Conservation (phyloP, 1,140 invertebrate species). For the Leptopilina boulardi region DNA sequence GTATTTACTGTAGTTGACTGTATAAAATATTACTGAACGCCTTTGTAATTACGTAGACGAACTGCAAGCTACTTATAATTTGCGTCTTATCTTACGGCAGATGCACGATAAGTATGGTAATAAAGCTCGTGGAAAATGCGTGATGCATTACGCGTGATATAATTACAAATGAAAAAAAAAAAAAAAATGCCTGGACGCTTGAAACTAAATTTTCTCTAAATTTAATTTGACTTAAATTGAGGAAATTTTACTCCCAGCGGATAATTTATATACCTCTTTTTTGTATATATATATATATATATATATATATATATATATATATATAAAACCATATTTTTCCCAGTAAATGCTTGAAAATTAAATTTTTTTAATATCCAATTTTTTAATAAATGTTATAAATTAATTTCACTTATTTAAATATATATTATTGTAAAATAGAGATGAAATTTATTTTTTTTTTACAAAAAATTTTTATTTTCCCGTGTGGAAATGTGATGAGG, state of each 20-base stretch:
- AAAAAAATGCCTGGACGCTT: neutral
- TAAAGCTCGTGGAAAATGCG: slow-evolving; percentile 24
- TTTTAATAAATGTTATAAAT: no score
- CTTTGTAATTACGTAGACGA: slow-evolving; percentile 21
- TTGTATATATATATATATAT: no score
- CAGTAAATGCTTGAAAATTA: no score
- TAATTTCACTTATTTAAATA: no score
- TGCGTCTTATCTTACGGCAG: neutral
- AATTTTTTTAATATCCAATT: no score
- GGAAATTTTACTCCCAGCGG: neutral
- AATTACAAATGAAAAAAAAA: neutral
- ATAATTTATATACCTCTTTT: no score
- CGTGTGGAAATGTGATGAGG: no score
- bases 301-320: no score
- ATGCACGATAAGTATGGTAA: slow-evolving; percentile 27
- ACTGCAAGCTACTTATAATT: slow-evolving; percentile 19
- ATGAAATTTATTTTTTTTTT: no score
- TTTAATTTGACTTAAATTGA: slow-evolving; percentile 25
- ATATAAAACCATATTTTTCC: no score
- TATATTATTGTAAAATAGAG: no score
- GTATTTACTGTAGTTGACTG: slow-evolving; percentile 7
- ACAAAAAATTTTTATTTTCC: no score
- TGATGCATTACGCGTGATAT: slow-evolving; percentile 27
- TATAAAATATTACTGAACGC: slow-evolving; percentile 19
- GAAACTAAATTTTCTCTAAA: neutral